Evolutionary conservation across 2,888 invertebrate species (phyloP), one percentile per base, ranked within the genome.

Genomic region (Limenitis camilla): DNA sequence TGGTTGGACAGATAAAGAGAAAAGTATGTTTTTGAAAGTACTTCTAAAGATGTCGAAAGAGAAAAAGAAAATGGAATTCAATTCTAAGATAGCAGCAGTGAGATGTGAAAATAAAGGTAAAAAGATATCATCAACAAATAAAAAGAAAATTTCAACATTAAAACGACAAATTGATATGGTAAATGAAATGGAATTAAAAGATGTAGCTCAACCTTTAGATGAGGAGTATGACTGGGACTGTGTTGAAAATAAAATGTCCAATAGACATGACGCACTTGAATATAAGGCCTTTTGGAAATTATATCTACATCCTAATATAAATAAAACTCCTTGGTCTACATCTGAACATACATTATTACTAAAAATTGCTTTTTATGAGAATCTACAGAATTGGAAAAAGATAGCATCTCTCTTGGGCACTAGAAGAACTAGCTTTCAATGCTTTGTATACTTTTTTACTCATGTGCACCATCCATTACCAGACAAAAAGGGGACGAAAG

Each of bases 231-330:
- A 92, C 61, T 92, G 92, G 92, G 73, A 89, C 29, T 76, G 79
- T 49, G 78, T 92, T 46, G 75, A 90, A 0, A 74, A 73, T 6
- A 68, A 68, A 28, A 57, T 89, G 5, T 84, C 87, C 56, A 73
- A 81, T 33, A 88, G 90, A n/a, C 93, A 93, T 64, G 85, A 88
- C 0, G 76, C 90, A 0, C 77, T 82, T 7, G 93, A 93, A 67
- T 94, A 93, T 67, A 78, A 88, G 62, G 87, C 91, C 0, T 89
- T 94, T 68, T 95, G 94, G 94, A 89, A 90, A 53, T 82, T 92
- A 27, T 92, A 90, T 65, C 71, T 94, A 42, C 92, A 92, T 70
- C 94, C 94, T 0, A 73, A 84, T 10, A 86, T 94, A 10, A 93
- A 91, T 58, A 93, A 67, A 67, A 67, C 50, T 27, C 57, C 49